Evolutionary conservation across 2,113 vertebrate species (phyloP).

Genomic region (Chinchilla lanigera): DNA sequence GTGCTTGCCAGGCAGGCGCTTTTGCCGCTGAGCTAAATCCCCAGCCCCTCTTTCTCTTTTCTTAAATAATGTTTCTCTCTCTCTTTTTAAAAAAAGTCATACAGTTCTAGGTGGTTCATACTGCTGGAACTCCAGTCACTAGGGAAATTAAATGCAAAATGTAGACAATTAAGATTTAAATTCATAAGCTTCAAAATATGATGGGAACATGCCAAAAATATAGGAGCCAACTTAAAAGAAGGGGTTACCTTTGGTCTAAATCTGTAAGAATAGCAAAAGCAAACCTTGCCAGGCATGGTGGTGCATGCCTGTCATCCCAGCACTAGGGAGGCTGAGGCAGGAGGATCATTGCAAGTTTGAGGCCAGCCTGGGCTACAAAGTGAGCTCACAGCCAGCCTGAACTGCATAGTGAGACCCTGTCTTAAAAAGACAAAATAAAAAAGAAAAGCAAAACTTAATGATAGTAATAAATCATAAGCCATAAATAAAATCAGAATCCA

Average conservation of each 20-base stretch:
- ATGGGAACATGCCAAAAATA: background rate
- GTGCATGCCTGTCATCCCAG: too few species aligned
- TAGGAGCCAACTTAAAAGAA: background rate
- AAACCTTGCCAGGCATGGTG: too few species aligned
- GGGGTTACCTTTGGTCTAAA: background rate
- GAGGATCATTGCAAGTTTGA: too few species aligned
- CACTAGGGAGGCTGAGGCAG: too few species aligned
- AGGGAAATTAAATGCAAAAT: background rate
- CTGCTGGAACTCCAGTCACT: background rate
- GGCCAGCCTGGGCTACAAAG: too few species aligned
- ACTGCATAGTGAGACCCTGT: too few species aligned
- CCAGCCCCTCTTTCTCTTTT: too few species aligned
- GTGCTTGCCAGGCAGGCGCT: too few species aligned
- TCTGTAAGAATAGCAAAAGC: background rate
- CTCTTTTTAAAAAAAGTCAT: background rate
- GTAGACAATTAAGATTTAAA: background rate
- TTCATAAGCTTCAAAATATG: background rate
- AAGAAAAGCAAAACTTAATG: background rate
- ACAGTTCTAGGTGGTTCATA: background rate
- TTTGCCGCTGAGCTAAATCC: too few species aligned
- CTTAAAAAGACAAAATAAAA: too few species aligned
- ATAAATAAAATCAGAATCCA: constrained; percentile 34
- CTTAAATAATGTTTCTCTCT: background rate
- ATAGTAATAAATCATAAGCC: background rate
- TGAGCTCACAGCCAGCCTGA: too few species aligned